phyloP scores from a whole-genome alignment of 2,888 invertebrate species.

The Euproctis similis region DNA sequence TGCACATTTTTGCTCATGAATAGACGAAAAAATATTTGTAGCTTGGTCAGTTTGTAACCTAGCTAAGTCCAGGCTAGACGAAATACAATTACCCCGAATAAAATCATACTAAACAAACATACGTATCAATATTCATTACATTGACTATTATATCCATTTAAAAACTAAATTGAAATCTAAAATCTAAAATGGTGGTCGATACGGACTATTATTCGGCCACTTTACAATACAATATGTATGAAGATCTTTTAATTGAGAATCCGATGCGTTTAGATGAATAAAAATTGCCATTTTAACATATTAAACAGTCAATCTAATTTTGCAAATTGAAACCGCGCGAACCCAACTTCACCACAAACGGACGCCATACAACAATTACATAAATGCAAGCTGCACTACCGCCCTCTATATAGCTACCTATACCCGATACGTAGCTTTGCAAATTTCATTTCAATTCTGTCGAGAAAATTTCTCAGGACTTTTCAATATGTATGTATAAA shows the following conservation, averaged over 20 bases:
- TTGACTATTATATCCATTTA: too few relatives aligned
- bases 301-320: conserved; percentile 46
- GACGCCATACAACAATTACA: conserved; percentile 41
- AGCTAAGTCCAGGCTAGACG: too few relatives aligned
- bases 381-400: conserved; percentile 52
- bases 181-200: too few relatives aligned
- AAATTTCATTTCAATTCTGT: conserved; percentile 52
- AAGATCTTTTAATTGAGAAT: conserved; percentile 25
- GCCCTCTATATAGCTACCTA: conserved; percentile 31
- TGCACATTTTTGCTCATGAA: too few relatives aligned
- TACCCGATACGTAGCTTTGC: conserved; percentile 49
- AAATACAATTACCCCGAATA: too few relatives aligned
- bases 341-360: conserved; percentile 37
- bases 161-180: too few relatives aligned
- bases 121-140: too few relatives aligned
- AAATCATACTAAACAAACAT: too few relatives aligned
- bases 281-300: conserved; percentile 29
- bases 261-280: conserved; percentile 28
- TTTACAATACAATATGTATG: too few relatives aligned
- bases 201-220: too few relatives aligned
- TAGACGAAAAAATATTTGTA: too few relatives aligned
- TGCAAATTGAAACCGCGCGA: conserved; percentile 49
- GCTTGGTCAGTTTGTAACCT: too few relatives aligned
- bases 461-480: conserved; percentile 31
- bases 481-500: conserved; percentile 47